These are phyloP conservation scores for Cotesia typhae DNA, from an alignment of 1,140 invertebrate genomes.

Conservation along the genomic window DNA sequence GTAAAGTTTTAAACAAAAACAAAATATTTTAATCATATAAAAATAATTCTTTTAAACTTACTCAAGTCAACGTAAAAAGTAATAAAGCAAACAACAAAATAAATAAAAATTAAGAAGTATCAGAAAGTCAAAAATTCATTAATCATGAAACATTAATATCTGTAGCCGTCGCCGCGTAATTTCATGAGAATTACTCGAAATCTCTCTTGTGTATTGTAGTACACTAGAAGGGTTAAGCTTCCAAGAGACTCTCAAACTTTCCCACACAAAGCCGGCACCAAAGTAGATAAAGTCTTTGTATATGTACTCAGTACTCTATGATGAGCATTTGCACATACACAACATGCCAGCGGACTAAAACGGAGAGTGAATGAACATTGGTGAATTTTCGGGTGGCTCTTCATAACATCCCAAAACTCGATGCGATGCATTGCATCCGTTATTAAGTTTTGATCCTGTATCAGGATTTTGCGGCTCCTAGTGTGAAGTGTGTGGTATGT, in stretches of 20 bases:
- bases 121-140: no score
- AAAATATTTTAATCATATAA: no score
- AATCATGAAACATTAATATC: no score
- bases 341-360: not conserved
- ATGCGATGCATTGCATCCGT: constrained; percentile 10
- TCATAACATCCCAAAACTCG: constrained; percentile 8
- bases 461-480: constrained; percentile 2
- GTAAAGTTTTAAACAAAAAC: no score
- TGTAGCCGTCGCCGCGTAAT: no score
- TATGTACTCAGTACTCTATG: not conserved
- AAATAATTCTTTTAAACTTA: no score
- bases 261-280: not conserved
- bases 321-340: constrained; percentile 16
- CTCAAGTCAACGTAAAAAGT: no score
- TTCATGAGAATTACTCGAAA: constrained; percentile 1
- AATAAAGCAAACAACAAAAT: no score
- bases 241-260: not conserved
- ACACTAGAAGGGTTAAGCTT: constrained; percentile 19
- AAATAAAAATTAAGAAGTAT: no score
- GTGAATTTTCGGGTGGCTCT: constrained; percentile 18
- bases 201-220: constrained; percentile 3
- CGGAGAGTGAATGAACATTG: constrained; percentile 4
- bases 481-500: not conserved
- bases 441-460: constrained; percentile 43
- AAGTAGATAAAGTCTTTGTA: constrained; percentile 30